Base-by-base conservation (phyloP, 2,888 invertebrate species). In the Diaphora mendica region DNA sequence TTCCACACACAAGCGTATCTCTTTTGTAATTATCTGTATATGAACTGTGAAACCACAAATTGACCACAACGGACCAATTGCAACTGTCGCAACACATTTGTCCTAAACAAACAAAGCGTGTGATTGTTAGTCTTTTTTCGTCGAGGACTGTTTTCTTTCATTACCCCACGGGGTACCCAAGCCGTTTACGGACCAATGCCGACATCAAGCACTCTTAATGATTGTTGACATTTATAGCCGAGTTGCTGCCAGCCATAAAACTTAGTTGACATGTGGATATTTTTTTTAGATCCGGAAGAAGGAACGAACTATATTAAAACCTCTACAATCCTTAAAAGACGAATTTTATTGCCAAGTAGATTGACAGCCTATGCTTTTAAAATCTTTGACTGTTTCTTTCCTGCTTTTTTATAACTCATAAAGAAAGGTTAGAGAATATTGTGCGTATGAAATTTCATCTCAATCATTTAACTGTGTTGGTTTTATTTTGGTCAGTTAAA, bases 221-320 rank as follows among this genome's bases (percentile, higher is more conserved):
- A 79, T 76, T 76, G 67, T 71, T 73, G 62, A 62, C 83, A 84
- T 85, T 82, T 80, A 78, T 62, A 79, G 82, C 77, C 80, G 77
- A 72, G 73, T n/a, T 70, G 68, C 73, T 70, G 68, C 69, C 71
- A 59, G 73, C 78, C 79, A 74, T 87, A 82, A 85, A 83, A 75
- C 73, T 82, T 82, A 73, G 83, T 79, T 72, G 82, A 79, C 77
- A 70, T 39, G 66, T 70, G 78, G 79, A 82, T 79, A 78, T 75
- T 62, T 59, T 69, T 69, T 69, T 44, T 62, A 70, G 33, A 73
- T 77, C 84, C 85, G 84, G 80, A 87, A 85, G 82, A 76, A 79
- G 72, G 67, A 73, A 77, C 73, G 64, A 48, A 70, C 72, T 77
- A 75, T 71, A 84, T 81, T 83, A 77, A 76, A 79, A 70, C 76